Evolutionary conservation across 2,113 vertebrate species (phyloP).

Genomic region (Geococcyx californianus): DNA sequence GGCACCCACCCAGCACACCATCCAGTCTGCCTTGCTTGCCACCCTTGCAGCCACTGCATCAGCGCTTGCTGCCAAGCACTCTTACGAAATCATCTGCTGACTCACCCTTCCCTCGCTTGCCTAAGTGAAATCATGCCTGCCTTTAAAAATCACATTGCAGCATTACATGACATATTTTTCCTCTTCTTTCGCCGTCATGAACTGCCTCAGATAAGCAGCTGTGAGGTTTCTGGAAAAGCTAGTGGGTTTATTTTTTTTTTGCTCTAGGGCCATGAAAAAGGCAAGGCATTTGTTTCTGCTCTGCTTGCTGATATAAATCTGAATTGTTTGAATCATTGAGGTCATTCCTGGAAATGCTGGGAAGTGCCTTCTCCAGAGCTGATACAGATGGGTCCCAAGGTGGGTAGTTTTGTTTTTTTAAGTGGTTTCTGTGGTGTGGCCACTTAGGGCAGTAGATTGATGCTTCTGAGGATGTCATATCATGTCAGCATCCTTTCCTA

Average conservation of each 20-base stretch:
- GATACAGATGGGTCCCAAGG: not conserved
- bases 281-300: not conserved
- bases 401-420: not conserved
- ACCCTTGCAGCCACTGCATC: fast-evolving
- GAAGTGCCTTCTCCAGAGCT: not conserved
- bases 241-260: not conserved
- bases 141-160: constrained; percentile 22
- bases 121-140: constrained; percentile 26
- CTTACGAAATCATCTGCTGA: constrained; percentile 41
- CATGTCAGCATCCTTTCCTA: not conserved
- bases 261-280: not conserved
- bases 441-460: not conserved
- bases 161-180: constrained; percentile 18
- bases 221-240: not conserved
- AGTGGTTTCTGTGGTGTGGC: not conserved
- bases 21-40: not conserved
- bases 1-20: not conserved
- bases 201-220: constrained; percentile 13
- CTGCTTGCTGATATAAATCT: not conserved
- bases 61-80: not conserved
- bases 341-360: not conserved
- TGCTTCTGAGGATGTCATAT: not conserved
- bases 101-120: constrained; percentile 39
- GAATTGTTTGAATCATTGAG: not conserved
- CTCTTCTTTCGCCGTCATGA: not conserved